phyloP scores from a whole-genome alignment of 1,140 invertebrate genomes.

The Brachionus asplanchnoidis region DNA sequence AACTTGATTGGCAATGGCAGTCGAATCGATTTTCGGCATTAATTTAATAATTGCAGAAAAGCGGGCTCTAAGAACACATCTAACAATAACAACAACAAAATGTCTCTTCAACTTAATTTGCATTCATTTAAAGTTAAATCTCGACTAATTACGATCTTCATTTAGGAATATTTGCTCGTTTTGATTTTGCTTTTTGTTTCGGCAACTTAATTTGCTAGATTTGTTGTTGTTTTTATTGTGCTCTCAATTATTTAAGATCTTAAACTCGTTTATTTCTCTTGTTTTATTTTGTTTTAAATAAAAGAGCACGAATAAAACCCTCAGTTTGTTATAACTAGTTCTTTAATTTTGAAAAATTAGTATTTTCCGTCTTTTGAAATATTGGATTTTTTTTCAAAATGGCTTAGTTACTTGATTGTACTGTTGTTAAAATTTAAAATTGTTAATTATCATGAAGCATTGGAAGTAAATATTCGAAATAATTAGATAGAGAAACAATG shows the following conservation, averaged over 20 bases:
- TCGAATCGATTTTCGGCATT: neutral
- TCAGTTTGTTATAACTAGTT: neutral
- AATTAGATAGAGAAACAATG: neutral
- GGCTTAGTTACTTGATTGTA: neutral
- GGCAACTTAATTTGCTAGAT: neutral
- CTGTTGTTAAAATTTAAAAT: neutral
- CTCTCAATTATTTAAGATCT: neutral
- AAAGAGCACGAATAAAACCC: neutral
- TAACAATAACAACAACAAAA: neutral
- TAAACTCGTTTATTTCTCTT: neutral
- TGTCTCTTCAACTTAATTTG: neutral
- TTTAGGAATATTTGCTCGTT: neutral
- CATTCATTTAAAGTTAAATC: constrained; percentile 4
- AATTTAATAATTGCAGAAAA: neutral
- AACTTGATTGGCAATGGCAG: neutral
- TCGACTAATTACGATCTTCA: neutral
- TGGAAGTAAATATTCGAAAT: neutral
- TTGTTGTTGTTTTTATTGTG: neutral
- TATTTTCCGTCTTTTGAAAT: neutral
- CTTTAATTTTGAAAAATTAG: neutral
- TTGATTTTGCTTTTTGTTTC: neutral
- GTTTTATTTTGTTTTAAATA: constrained; percentile 3
- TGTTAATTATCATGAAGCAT: neutral
- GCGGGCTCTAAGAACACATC: neutral
- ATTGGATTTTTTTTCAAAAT: neutral